Percentiles rank a stretch among this genome's conserved stretches.
Evolutionary conservation across 1,140 invertebrate genomes (phyloP).

Genomic region (Pseudobourletiella spinata): DNA sequence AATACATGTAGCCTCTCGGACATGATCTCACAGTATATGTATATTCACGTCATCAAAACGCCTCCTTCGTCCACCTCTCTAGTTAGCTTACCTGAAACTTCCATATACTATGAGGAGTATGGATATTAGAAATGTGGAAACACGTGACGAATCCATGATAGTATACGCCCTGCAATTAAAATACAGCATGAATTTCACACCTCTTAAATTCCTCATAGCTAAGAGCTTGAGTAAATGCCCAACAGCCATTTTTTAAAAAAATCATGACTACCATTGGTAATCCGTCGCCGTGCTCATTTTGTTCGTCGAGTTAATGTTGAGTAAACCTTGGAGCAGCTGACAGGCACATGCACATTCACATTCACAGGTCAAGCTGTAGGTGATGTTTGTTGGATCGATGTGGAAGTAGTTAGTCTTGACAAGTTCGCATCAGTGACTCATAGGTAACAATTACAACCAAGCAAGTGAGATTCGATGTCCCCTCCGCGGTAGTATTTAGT

Average conservation of each 20-base stretch:
- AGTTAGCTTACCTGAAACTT: conserved; percentile 57
- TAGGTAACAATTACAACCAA: background rate
- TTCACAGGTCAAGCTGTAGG: too few species aligned
- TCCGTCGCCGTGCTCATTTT: conserved; percentile 26
- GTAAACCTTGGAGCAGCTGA: too few species aligned
- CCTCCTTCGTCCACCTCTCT: background rate
- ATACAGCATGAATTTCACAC: background rate
- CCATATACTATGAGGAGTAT: conserved; percentile 96
- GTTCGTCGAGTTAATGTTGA: background rate
- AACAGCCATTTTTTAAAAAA: background rate
- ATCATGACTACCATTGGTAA: conserved; percentile 31
- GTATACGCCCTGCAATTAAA: conserved; percentile 67
- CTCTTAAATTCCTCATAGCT: background rate
- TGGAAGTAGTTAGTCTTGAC: background rate
- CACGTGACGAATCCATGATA: conserved; percentile 90
- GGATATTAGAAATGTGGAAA: conserved; percentile 94
- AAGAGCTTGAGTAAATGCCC: background rate
- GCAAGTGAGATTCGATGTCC: background rate
- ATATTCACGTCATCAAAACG: background rate
- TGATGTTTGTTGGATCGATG: background rate
- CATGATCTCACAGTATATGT: background rate
- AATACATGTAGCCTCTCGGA: too few species aligned
- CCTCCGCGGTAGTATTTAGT: too few species aligned
- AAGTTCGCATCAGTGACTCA: background rate
- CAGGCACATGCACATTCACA: too few species aligned